phyloP scores from a whole-genome alignment of 1,140 invertebrate species.

The Neodiprion fabricii region DNA sequence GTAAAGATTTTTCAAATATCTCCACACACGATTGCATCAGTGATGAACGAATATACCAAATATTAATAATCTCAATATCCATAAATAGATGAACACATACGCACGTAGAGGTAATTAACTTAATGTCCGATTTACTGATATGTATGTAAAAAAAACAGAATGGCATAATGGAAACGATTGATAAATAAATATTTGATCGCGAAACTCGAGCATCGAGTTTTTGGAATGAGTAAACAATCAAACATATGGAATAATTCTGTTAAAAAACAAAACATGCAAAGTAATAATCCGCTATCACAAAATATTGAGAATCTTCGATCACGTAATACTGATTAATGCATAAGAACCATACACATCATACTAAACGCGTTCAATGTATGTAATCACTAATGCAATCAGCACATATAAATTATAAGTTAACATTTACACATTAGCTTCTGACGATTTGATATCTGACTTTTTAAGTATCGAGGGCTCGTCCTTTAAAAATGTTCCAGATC shows the following conservation, averaged over 20 bases:
- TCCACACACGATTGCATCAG: constrained; percentile 16
- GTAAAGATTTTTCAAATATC: too few species aligned
- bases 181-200: too few species aligned
- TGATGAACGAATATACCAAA: constrained; percentile 26
- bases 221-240: background rate
- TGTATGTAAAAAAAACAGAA: too few species aligned
- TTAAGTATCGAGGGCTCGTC: constrained; percentile 70
- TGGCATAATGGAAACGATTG: too few species aligned
- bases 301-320: too few species aligned
- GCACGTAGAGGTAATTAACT: too few species aligned
- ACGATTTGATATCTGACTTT: constrained; percentile 56
- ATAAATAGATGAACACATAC: too few species aligned
- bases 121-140: too few species aligned
- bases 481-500: constrained; percentile 76
- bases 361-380: background rate
- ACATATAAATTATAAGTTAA: background rate
- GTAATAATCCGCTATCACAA: too few species aligned
- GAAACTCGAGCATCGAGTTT: background rate
- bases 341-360: background rate
- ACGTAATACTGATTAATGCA: too few species aligned
- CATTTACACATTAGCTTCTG: constrained; percentile 50
- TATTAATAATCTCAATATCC: too few species aligned
- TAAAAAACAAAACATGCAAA: too few species aligned
- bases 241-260: background rate
- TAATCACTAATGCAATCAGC: constrained; percentile 7